phyloP scores from a whole-genome alignment of 2,888 invertebrate species.

The Eupeodes luniger region DNA sequence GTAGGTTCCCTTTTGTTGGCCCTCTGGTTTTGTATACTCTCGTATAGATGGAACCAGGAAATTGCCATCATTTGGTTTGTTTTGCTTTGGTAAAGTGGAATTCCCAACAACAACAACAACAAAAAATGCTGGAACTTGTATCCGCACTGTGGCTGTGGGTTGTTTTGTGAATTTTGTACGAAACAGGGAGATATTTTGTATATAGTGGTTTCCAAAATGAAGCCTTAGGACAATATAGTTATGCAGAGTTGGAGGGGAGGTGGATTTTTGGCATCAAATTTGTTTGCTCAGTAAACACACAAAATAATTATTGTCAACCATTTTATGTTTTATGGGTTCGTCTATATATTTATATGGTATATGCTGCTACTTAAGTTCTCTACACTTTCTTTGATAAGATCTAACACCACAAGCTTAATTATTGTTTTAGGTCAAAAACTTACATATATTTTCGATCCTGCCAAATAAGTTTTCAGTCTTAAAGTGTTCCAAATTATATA shows the following conservation, averaged over 20 bases:
- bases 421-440: constrained; percentile 41
- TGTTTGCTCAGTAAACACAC: constrained; percentile 36
- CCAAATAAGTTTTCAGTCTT: constrained; percentile 13
- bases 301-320: constrained; percentile 43
- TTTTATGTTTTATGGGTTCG: constrained; percentile 29
- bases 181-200: not conserved
- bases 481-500: not conserved
- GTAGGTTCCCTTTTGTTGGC: constrained; percentile 36
- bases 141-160: not conserved
- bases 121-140: constrained; percentile 17
- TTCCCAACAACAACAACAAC: not conserved
- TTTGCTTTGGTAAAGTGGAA: constrained; percentile 43
- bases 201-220: constrained; percentile 52
- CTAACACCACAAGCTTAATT: constrained; percentile 25
- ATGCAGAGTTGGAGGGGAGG: not conserved
- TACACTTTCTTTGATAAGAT: not conserved
- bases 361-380: not conserved
- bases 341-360: not conserved
- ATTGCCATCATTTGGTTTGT: constrained; percentile 71
- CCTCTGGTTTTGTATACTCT: constrained; percentile 23
- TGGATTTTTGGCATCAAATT: constrained; percentile 38
- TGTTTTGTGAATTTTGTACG: constrained; percentile 55
- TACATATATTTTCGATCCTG: constrained; percentile 7
- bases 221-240: constrained; percentile 8
- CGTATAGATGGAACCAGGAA: constrained; percentile 52